Base-by-base conservation (phyloP, 2,888 invertebrate species). In the Leucophenga maculata region DNA sequence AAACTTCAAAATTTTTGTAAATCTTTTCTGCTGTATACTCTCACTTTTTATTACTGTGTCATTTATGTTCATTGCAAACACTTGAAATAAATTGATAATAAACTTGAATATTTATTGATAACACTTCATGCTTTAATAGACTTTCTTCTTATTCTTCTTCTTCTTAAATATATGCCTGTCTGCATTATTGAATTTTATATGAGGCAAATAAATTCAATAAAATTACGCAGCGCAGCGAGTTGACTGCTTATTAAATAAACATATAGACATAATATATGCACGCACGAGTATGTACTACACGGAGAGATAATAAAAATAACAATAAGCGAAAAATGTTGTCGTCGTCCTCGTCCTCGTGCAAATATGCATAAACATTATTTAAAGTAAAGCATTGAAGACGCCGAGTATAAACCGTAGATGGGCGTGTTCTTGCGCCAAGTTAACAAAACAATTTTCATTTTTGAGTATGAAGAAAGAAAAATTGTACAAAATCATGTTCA, bases 101-200 rank as follows among this genome's bases (percentile, higher is more conserved):
- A 64, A 48, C 11, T 64, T 18, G 18, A 64, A 64, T 64, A 46
- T 26, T 64, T 48, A 64, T 64, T 64, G 62, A 22, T 26, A 22
- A 60, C 48, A 32, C 62, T 32, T 39, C 48, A 64, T 39, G 22
- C 11, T 32, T 64, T 64, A 9, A 16, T 64, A 39, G n/a, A n/a
- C 8, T 60, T 39, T 39, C 26, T n/a, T 32, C n/a, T 32, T 32
- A 31, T 31, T 26, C n/a, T 31, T 14, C 4, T 9, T 48, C 16
- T 4, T 48, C n/a, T n/a, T n/a, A n/a, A n/a, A 26, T 26, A 3
- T 26, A 26, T 50, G 6, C n/a, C 1, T 50, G 50, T 50, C 8
- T 26, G 59, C 31, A 18, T 82, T 83, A 81, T 84, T 84, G 80
- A 85, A 84, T 81, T 78, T 81, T 74, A 75, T 84, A 81, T 81